Base-by-base conservation (phyloP, 2,113 vertebrate genomes). In the Herpetotheres cachinnans region DNA sequence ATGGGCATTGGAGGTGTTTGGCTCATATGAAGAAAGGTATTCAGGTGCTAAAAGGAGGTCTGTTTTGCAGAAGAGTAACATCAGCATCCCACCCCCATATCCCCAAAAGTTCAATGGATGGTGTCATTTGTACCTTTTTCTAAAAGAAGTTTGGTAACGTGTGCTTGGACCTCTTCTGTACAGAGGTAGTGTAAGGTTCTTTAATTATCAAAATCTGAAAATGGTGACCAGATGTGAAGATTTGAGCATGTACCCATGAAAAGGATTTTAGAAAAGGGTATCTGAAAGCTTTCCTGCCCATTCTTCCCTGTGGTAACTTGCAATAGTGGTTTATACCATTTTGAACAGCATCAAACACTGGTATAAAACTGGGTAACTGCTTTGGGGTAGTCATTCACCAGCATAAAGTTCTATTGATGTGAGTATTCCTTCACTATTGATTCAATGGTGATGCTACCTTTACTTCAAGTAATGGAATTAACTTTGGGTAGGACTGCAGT, bases 71-170 rank as follows among this genome's bases (percentile, higher is more conserved):
- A 91, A 82, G 6, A 82, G 7, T 34, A 61, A 18, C 15, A 46
- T 9, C 2, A 5, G 52, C 11, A 62, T 24, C 4, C 24, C 15
- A 10, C 25, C 8, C 9, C 65, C 2, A 2, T 6, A 10, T 58
- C 74, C 11, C 12, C 8, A 6, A 1, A 36, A 30, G 13, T 66
- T 81, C 16, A 59, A 3, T n/a, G 9, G 1, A 4, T 12, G 21
- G 19, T 25, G 16, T 13, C 62, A 36, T n/a, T 79, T 61, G 7
- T 83, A 14, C 11, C 3, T 46, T 54, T 73, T 59, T 13, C 4
- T n/a, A 27, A n/a, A 70, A 66, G 6, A 32, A 50, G 9, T 49
- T 77, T 59, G 15, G 3, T 34, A 59, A 71, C 15, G 22, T 7
- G 18, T 42, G 11, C n/a, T 66, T 71, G 38, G 13, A 55, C 22